Base-by-base conservation (phyloP, 2,797 vertebrate genomes). In the Novumbra hubbsi region DNA sequence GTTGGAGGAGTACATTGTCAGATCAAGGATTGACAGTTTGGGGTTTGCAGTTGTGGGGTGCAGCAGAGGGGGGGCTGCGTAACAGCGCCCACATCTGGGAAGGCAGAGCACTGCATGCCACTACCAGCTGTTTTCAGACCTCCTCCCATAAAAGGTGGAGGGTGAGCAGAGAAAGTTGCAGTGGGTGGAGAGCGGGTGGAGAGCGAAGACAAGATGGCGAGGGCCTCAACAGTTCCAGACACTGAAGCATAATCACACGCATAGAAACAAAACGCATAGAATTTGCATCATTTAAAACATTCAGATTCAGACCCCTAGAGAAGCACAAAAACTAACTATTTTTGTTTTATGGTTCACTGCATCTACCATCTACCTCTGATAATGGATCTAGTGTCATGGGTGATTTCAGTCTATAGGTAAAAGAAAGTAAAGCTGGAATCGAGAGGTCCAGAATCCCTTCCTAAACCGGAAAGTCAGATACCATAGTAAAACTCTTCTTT, bases 51-150 rank as follows among this genome's bases (percentile, higher is more conserved):
- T 12, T 14, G 63, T 28, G 21, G 14, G 9, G 34, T 19, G 19
- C 11, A 19, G 32, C n/a, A n/a, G 66, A 38, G 70, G 78, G 79
- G 70, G 76, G 49, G 75, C 70, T 79, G 82, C 88, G 87, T 88
- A 83, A 85, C 87, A 89, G 90, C 87, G 88, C 92, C 90, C 86
- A 89, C 80, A 72, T 81, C 87, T 78, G 85, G 86, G 86, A 78
- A 74, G 82, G 81, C 80, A 88, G 84, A 80, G 74, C 78, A 70
- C 79, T 78, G 83, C 88, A 85, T 84, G 85, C 83, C 84, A 84
- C 85, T 86, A 88, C 90, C 92, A 92, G 91, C 90, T 90, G 90
- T 84, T 82, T 81, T 70, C 66, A 73, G 82, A 84, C 90, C 89
- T 90, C 90, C 90, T 90, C 92, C 85, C 92, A 91, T 88, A 82